Evolutionary conservation across 2,797 vertebrate genomes (phyloP).

Genomic region (Brachyalestes nurse): DNA sequence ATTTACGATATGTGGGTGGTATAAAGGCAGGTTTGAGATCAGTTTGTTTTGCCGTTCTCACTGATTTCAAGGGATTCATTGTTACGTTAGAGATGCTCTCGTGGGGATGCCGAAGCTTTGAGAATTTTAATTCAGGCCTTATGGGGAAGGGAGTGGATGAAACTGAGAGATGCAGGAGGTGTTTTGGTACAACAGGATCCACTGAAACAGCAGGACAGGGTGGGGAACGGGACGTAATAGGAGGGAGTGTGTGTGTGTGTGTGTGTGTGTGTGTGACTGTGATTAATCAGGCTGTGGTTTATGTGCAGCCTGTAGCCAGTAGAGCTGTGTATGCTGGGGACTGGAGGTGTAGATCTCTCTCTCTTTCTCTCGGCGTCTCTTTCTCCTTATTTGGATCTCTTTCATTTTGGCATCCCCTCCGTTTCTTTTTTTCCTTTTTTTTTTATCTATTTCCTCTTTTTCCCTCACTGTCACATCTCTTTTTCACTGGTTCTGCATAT

Average conservation of each 20-base stretch:
- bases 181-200: not conserved
- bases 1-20: no score
- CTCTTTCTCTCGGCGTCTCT: constrained; percentile 24
- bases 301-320: constrained; percentile 8
- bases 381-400: constrained; percentile 8
- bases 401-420: constrained; percentile 39
- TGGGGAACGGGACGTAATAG: not conserved
- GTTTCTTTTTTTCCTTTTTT: not conserved
- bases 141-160: not conserved
- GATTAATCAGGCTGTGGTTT: constrained; percentile 26
- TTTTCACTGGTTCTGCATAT: not conserved
- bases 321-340: not conserved
- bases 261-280: not conserved
- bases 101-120: not conserved
- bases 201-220: not conserved
- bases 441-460: not conserved
- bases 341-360: not conserved
- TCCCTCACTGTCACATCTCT: not conserved
- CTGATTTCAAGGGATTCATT: not conserved
- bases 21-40: no score
- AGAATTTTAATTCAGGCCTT: not conserved
- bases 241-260: constrained; percentile 4
- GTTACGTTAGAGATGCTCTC: not conserved
- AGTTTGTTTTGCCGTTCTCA: no score
- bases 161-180: not conserved